Percentiles rank a stretch among this genome's conserved stretches.
Evolutionary conservation across 1,140 invertebrate species (phyloP).

Genomic region (Apolygus lucorum): DNA sequence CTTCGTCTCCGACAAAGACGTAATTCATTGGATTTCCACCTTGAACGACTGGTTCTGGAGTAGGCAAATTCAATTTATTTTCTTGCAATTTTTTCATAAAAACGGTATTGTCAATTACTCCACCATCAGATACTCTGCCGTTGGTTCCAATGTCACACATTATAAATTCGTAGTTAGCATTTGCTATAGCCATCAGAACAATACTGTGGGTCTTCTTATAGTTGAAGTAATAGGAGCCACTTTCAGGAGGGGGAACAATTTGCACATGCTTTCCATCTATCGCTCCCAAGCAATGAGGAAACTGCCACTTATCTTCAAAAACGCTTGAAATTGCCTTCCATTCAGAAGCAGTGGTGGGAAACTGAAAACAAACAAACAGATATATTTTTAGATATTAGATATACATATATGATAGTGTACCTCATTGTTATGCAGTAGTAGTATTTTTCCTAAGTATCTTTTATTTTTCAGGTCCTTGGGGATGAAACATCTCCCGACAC

Average conservation of each 20-base stretch:
- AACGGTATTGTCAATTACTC: conserved; percentile 16
- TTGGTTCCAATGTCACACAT: conserved; percentile 40
- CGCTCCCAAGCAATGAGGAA: conserved; percentile 38
- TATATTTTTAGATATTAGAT: too few species aligned
- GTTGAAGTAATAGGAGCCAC: conserved; percentile 40
- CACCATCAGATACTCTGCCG: conserved; percentile 39
- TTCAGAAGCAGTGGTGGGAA: background rate
- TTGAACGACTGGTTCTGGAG: background rate
- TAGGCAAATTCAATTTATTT: conserved; percentile 11
- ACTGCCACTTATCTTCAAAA: conserved; percentile 33
- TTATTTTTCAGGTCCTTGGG: too few species aligned
- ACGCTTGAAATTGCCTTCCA: conserved; percentile 23
- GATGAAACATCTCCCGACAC: too few species aligned
- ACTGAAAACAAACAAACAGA: background rate
- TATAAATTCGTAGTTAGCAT: conserved; percentile 41
- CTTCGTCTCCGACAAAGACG: conserved; percentile 37
- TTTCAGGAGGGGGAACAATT: conserved; percentile 38
- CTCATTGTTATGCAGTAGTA: too few species aligned
- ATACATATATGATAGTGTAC: too few species aligned
- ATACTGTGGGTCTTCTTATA: conserved; percentile 41
- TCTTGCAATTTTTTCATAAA: background rate
- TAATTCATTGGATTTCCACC: background rate
- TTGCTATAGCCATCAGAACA: conserved; percentile 40
- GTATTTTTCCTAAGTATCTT: too few species aligned
- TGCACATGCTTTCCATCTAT: conserved; percentile 40